Conservation (phyloP, 2,888 invertebrate genomes). For the Rhamnusium bicolor region DNA sequence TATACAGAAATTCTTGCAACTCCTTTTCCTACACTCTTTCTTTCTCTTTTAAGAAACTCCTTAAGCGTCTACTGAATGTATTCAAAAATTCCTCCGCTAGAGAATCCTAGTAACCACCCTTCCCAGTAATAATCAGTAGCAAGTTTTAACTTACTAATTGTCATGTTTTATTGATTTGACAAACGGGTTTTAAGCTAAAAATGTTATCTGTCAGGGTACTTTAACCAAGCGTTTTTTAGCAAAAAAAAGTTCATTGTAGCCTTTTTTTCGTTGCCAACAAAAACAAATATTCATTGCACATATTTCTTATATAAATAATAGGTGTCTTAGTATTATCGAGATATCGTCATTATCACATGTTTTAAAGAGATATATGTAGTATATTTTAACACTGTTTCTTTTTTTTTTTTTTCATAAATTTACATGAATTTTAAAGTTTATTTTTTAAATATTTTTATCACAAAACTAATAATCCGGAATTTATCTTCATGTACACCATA, state of each 20-base stretch:
- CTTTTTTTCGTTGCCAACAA: slow-evolving; percentile 67
- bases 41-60: too few species aligned
- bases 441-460: slow-evolving; percentile 42
- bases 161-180: slow-evolving; percentile 26
- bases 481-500: slow-evolving; percentile 25
- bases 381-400: slow-evolving; percentile 59
- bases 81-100: neutral
- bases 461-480: slow-evolving; percentile 45
- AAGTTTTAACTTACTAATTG: slow-evolving; percentile 20
- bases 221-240: slow-evolving; percentile 54
- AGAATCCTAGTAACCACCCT: neutral
- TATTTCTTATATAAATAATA: slow-evolving; percentile 60
- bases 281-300: slow-evolving; percentile 66
- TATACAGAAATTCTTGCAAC: too few species aligned
- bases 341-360: slow-evolving; percentile 69
- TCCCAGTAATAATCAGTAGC: neutral
- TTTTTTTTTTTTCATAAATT: slow-evolving; percentile 48
- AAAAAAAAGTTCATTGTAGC: slow-evolving; percentile 64
- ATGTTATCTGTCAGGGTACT: slow-evolving; percentile 42
- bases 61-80: too few species aligned
- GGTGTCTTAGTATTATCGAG: slow-evolving; percentile 60
- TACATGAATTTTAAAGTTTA: slow-evolving; percentile 46
- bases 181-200: slow-evolving; percentile 49
- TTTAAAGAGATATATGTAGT: slow-evolving; percentile 54
- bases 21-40: too few species aligned